phyloP scores from a whole-genome alignment of 1,140 invertebrate genomes.

The Tetragnatha versicolor region DNA sequence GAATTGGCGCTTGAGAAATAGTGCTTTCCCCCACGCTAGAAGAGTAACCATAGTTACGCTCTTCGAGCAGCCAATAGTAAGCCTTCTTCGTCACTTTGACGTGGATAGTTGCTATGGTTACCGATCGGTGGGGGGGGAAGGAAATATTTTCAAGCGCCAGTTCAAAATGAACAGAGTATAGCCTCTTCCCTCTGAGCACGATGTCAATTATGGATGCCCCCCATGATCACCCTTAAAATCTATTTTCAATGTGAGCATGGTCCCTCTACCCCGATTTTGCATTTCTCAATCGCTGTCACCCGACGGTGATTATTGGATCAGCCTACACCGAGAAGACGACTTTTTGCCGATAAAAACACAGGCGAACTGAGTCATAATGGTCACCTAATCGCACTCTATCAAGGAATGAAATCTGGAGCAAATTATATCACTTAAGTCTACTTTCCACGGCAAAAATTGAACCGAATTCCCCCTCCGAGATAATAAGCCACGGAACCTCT shows the following conservation, averaged over 20 bases:
- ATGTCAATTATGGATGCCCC: no score
- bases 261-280: background rate
- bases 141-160: no score
- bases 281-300: conserved; percentile 2
- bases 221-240: no score
- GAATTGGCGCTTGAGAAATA: no score
- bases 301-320: conserved; percentile 29
- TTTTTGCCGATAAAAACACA: conserved; percentile 1
- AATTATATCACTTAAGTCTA: conserved; percentile 28
- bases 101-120: no score
- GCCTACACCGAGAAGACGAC: background rate
- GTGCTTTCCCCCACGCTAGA: no score
- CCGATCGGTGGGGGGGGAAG: no score
- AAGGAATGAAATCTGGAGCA: background rate
- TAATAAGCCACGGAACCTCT: background rate
- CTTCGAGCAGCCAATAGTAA: no score
- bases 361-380: background rate
- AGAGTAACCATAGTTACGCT: no score
- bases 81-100: no score
- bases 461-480: background rate
- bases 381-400: conserved; percentile 16
- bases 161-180: no score
- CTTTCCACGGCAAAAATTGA: background rate
- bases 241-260: background rate
- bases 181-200: no score